Evolutionary conservation across 2,888 invertebrate species (phyloP), one percentile per base, ranked within the genome.

Genomic region (Phania funesta): DNA sequence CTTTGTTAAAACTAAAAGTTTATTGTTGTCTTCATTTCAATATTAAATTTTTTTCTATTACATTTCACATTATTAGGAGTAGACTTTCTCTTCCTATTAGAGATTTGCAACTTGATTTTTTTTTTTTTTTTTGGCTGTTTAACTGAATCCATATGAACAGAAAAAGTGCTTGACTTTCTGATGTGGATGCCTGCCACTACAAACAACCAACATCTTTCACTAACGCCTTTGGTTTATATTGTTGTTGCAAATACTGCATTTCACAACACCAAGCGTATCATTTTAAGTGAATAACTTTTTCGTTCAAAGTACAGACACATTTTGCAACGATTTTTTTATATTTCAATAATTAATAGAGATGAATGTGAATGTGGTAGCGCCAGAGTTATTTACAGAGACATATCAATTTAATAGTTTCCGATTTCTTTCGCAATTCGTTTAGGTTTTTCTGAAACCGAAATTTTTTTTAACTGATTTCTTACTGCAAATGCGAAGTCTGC

Each of bases 21-120:
- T 35, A 24, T 58, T 44, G 41, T 62, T 70, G 52, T 62, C 29
- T 73, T 73, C 50, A 73, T 62, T 62, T 73, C 38, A 73, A 52
- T 73, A 62, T 41, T 41, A 44, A 7, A 7, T 35, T 56, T 22
- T 64, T 65, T 65, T 74, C 74, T 46, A 74, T 65, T 74, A 56
- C 26, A 7, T 76, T 76, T 77, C 52, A 62, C 46, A 62, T 62
- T 77, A 70, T 58, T 60, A 70, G 81, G 81, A 77, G 77, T 77
- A n/a, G n/a, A 81, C 81, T 81, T 81, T 81, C 81, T 81, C 81
- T 81, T 81, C 81, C 81, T 81, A 77, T 56, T 77, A 50, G 18
- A 80, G 74, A 74, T 75, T 74, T 75, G 64, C 64, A 74, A 56
- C 56, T 38, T 56, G 64, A 65, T 26, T 46, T 74, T 48, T 46